phyloP scores from a whole-genome alignment of 2,888 invertebrate genomes.

The Tanytarsus gracilentus region DNA sequence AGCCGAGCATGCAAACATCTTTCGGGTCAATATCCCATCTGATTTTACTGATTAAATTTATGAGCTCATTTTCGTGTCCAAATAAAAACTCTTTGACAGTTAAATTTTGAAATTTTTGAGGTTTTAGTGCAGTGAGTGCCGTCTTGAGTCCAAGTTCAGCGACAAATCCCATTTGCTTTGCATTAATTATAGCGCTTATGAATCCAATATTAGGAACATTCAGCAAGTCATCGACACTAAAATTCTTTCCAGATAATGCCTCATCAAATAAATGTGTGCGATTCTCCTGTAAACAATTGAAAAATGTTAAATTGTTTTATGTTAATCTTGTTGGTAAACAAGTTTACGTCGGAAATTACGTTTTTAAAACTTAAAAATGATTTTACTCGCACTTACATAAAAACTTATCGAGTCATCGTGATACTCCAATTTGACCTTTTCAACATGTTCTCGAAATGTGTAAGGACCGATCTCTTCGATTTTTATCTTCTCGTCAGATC shows the following conservation, averaged over 20 bases:
- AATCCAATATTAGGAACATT: conserved; percentile 68
- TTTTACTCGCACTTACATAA: conserved; percentile 38
- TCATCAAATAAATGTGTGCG: conserved; percentile 57
- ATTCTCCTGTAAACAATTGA: conserved; percentile 49
- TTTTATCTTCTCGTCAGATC: conserved; percentile 50
- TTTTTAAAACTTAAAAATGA: no score
- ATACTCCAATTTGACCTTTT: conserved; percentile 74
- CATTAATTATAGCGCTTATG: conserved; percentile 52
- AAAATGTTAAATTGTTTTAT: no score
- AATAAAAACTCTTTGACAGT: background rate
- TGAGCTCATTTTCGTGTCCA: background rate
- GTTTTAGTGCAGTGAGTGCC: conserved; percentile 40
- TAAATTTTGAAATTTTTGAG: conserved; percentile 34
- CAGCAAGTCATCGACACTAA: conserved; percentile 49
- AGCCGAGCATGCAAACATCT: conserved; percentile 32
- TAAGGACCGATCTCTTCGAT: conserved; percentile 51
- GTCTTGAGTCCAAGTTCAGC: conserved; percentile 43
- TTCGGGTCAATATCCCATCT: conserved; percentile 6
- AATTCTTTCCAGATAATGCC: conserved; percentile 49
- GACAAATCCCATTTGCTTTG: conserved; percentile 42
- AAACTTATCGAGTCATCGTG: conserved; percentile 74
- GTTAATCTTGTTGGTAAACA: no score
- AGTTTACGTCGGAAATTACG: no score
- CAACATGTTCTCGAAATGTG: conserved; percentile 68
- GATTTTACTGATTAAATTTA: background rate